Conservation (phyloP, 2,888 invertebrate species). For the Lathronympha strigana region DNA sequence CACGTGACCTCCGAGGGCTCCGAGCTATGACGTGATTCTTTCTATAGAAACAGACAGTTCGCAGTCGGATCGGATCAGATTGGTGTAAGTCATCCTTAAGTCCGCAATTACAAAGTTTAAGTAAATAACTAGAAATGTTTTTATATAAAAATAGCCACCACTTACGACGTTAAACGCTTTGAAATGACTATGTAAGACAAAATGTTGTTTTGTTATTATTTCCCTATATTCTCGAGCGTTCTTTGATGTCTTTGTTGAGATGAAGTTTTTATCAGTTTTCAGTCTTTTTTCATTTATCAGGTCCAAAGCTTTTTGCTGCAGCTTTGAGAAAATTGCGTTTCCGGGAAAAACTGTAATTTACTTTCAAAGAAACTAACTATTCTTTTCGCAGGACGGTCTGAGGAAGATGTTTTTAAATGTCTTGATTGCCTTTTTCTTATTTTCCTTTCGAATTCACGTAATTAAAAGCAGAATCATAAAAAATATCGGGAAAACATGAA, state of each 20-base stretch:
- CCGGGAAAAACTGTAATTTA: slow-evolving; percentile 2
- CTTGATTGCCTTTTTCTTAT: slow-evolving; percentile 20
- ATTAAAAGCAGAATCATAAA: neutral
- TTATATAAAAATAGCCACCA: no score
- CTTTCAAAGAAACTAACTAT: slow-evolving; percentile 16
- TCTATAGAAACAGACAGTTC: no score
- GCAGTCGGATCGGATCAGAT: no score
- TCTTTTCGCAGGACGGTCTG: slow-evolving; percentile 1
- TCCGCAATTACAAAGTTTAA: no score
- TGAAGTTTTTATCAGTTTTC: slow-evolving; percentile 9
- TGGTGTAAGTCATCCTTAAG: no score
- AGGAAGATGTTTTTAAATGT: slow-evolving; percentile 21
- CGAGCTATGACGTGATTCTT: no score
- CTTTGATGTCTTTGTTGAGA: no score
- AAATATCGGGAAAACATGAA: neutral
- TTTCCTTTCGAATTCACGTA: neutral
- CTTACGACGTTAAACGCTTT: no score
- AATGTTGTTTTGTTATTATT: neutral
- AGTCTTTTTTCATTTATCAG: slow-evolving; percentile 33
- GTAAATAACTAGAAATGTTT: no score
- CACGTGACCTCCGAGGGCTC: no score
- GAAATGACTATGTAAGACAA: no score
- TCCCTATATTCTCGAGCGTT: neutral
- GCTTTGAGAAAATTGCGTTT: slow-evolving; percentile 20
- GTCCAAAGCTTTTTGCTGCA: slow-evolving; percentile 20